A percentile compares a stretch with the other conserved stretches of the same genome.
phyloP scores from a whole-genome alignment of 2,797 vertebrate genomes.

The Sebastes iracundus region DNA sequence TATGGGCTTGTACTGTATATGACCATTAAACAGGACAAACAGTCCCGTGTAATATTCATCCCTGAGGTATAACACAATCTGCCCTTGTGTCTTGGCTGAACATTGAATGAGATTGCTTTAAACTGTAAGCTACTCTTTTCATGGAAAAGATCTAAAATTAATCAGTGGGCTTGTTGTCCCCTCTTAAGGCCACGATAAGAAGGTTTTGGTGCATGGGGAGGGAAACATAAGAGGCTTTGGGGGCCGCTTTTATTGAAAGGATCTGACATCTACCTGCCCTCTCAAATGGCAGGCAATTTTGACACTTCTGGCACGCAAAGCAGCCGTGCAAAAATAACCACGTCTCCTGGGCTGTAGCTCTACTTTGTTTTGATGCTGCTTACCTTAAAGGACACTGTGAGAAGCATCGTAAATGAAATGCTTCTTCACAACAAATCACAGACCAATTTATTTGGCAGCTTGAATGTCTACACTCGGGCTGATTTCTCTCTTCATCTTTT shows the following conservation, averaged over 20 bases:
- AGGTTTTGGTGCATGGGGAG: conserved; percentile 68
- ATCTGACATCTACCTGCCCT: conserved; percentile 84
- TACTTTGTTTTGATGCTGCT: conserved; percentile 30
- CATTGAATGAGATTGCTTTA: conserved; percentile 76
- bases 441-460: conserved; percentile 55
- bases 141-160: conserved; percentile 83
- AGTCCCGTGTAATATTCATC: conserved; percentile 48
- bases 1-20: conserved; percentile 50
- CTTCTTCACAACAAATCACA: conserved; percentile 56
- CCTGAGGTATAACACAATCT: conserved; percentile 47
- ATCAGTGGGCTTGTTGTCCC: conserved; percentile 77
- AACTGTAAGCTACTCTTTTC: conserved; percentile 84
- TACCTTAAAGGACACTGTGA: conserved; percentile 39
- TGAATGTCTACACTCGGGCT: conserved; percentile 43
- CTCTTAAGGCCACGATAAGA: conserved; percentile 78
- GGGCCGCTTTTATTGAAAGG: conserved; percentile 76
- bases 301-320: conserved; percentile 63
- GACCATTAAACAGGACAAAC: conserved; percentile 31
- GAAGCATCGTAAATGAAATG: conserved; percentile 47
- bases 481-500: conserved; percentile 65
- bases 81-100: conserved; percentile 49
- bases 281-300: conserved; percentile 72
- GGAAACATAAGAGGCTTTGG: conserved; percentile 82
- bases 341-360: conserved; percentile 28
- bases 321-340: conserved; percentile 40